Evolutionary conservation across 2,888 invertebrate species (phyloP), one percentile per base, ranked within the genome.

Genomic region (Scrobipalpa costella): DNA sequence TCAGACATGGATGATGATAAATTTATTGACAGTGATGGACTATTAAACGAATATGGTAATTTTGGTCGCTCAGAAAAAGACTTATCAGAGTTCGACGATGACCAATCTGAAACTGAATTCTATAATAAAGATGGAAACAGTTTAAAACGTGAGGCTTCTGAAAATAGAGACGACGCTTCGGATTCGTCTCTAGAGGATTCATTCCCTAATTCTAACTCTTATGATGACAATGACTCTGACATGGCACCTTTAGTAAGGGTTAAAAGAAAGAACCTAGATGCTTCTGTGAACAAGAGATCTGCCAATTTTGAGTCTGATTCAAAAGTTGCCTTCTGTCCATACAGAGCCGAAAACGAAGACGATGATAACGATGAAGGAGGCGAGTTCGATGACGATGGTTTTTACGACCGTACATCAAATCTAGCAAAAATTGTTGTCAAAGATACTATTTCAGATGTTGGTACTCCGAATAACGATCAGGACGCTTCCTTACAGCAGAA

Each of bases 371-470:
- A 90, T 38, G 92, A 92, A 77, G 88, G 88, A 7, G 89, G 84
- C 70, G 92, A 92, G 74, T 92, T 90, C 70, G 88, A 92, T 58
- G 88, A 92, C 66, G 88, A 92, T 67, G 88, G 88, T 9, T 90
- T 92, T 72, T 90, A 88, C 68, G 92, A 92, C 67, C 80, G 85
- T 7, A 79, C 83, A 52, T 81, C 86, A 7, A 84, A 82, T 69
- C 79, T 83, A 57, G 81, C 74, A 17, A 78, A 81, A 61, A 70
- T 61, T 63, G 79, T 71, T 47, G 67, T 61, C 6, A 61, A 61
- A 15, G 63, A 76, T 60, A 71, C 72, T 67, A 71, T 64, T 34
- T 60, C 69, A 17, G 71, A 75, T 62, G 71, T 74, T n/a, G 71
- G 61, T 67, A 55, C 55, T 64, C 63, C 36, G 33, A 66, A 68